Conservation (phyloP, 2,888 invertebrate species). For the Rhogogaster chlorosoma region DNA sequence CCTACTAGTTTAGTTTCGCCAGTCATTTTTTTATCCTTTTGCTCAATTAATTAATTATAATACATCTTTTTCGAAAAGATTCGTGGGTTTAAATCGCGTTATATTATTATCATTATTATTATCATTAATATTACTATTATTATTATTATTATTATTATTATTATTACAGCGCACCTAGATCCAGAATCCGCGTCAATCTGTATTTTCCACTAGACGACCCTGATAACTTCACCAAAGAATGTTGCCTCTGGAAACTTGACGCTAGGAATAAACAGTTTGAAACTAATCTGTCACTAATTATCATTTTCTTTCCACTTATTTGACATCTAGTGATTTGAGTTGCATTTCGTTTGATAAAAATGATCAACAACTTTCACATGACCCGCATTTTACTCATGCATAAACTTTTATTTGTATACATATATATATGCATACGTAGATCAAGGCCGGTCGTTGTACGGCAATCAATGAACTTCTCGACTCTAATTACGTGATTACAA, state of each 20-base stretch:
- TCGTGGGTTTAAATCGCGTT: too few relatives aligned
- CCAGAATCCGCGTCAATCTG: not conserved
- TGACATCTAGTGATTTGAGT: not conserved
- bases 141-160: not conserved
- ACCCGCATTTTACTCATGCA: not conserved
- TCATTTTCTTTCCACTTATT: not conserved
- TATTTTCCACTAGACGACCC: constrained; percentile 5
- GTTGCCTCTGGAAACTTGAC: not conserved
- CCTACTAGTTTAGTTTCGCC: not conserved
- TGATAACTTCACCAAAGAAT: not conserved
- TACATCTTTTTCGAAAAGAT: too few relatives aligned
- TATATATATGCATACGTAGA: not conserved
- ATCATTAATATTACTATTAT: not conserved
- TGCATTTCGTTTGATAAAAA: not conserved
- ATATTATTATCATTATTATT: too few relatives aligned
- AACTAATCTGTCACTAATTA: not conserved
- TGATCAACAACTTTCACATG: constrained; percentile 35
- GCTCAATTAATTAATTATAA: not conserved
- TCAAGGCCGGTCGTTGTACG: constrained; percentile 30
- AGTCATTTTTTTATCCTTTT: not conserved
- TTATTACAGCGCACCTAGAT: not conserved
- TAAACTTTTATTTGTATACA: not conserved
- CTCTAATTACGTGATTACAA: not conserved
- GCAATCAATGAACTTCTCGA: not conserved
- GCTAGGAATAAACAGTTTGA: not conserved